Conservation (phyloP, 2,888 invertebrate species). For the Diadegma fenestrale region DNA sequence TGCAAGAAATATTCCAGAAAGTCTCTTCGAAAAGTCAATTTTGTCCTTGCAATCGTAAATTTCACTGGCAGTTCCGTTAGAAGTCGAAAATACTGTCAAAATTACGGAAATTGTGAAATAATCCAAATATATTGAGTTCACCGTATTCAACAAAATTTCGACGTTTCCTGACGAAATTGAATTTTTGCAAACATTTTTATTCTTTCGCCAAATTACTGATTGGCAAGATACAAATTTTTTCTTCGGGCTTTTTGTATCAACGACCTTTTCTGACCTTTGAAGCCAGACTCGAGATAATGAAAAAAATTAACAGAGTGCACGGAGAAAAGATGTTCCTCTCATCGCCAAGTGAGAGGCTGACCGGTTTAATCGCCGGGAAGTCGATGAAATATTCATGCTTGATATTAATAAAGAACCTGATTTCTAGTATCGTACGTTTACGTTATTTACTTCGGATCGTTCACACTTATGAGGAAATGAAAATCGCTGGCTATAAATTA, state of each 20-base stretch:
- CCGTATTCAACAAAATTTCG: too few relatives aligned
- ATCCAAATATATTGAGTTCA: too few relatives aligned
- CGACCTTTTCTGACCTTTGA: conserved; percentile 29
- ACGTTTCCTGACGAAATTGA: too few relatives aligned
- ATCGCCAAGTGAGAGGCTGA: conserved; percentile 63
- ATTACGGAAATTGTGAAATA: too few relatives aligned
- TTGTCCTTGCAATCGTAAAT: too few relatives aligned
- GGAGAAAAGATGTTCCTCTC: conserved; percentile 32
- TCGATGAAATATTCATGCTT: conserved; percentile 39
- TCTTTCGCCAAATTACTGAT: not conserved
- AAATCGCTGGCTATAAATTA: conserved; percentile 13
- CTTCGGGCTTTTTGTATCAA: not conserved
- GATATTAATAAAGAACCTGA: conserved; percentile 39
- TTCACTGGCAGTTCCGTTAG: too few relatives aligned
- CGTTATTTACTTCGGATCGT: not conserved
- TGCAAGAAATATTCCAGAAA: too few relatives aligned
- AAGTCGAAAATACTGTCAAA: too few relatives aligned
- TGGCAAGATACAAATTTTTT: not conserved
- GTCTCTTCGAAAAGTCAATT: too few relatives aligned
- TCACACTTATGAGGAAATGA: conserved; percentile 7
- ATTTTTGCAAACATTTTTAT: too few relatives aligned
- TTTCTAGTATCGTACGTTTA: conserved; percentile 26
- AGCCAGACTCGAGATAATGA: conserved; percentile 3
- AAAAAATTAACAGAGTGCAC: conserved; percentile 1
- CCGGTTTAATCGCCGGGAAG: conserved; percentile 53